Base-by-base conservation (phyloP, 2,888 invertebrate genomes). In the Ophion costatus region DNA sequence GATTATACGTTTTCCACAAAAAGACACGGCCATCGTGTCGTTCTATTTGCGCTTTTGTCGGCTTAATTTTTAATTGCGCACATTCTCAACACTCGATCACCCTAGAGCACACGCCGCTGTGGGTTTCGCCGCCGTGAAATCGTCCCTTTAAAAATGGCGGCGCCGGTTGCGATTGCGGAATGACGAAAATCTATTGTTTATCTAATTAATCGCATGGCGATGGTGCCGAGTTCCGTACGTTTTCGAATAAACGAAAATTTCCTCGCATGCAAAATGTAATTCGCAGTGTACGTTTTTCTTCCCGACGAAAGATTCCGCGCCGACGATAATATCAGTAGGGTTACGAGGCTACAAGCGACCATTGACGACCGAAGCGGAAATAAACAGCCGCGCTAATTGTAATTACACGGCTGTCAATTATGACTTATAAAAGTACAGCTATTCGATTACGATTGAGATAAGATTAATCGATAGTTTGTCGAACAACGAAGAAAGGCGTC, bases 1-100 rank as follows among this genome's bases (percentile, higher is more conserved):
- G 76, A 92, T 87, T 33, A 92, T 86, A 84, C 92, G 91, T 83
- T 91, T 93, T 14, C 93, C 91, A 82, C 92, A 92, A 86, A 93
- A 91, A 56, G 93, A 91, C 56, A 94, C 91, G 76, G 94, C 93
- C 94, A 94, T 94, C 73, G 29, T 86, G 61, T 77, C 42, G 69
- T 56, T 64, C 9, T 20, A 64, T 80, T 2, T 45, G 17, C n/a
- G n/a, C 59, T 20, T 64, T 42, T 33, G 70, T 67, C 56, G 17
- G 14, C 75, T 73, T n/a, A 84, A 57, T 42, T 11, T 67, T 73
- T 57, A 38, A 69, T 56, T 67, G 24, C 59, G 57, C 24, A 57
- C 83, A 85, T 85, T 80, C n/a, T 78, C 29, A 29, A 4, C 17
- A 45, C 20, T 45, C 69, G 38, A 59, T 67, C 6, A 20, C 59